These are phyloP conservation scores for Drosophila nigromelanica DNA, from an alignment of 1,140 invertebrate species.

Conservation along the genomic window DNA sequence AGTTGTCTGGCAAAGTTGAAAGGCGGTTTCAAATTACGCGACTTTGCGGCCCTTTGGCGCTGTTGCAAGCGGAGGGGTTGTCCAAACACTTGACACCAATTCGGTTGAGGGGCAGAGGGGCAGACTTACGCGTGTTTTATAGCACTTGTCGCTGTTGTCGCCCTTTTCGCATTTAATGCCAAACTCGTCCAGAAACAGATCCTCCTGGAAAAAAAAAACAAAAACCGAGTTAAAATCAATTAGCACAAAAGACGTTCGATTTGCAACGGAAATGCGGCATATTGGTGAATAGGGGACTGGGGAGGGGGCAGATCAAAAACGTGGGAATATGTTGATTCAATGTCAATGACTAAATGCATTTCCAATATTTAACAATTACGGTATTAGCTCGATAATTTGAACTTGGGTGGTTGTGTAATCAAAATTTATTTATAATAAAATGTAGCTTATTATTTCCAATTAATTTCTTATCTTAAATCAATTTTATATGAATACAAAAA, in stretches of 20 bases:
- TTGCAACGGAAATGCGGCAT: constrained; percentile 29
- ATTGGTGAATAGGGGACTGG: not conserved
- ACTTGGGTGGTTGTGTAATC: too few relatives aligned
- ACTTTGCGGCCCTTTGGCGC: not conserved
- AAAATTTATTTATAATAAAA: too few relatives aligned
- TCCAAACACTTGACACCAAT: constrained; percentile 34
- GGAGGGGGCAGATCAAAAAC: not conserved
- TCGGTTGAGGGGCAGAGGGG: not conserved
- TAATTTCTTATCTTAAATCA: too few relatives aligned
- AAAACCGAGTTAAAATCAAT: constrained; percentile 24
- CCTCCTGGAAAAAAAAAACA: constrained; percentile 63
- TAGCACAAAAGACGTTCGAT: constrained; percentile 21
- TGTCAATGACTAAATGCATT: constrained; percentile 27
- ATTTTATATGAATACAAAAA: too few relatives aligned
- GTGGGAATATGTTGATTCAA: constrained; percentile 21
- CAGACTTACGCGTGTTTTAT: constrained; percentile 69
- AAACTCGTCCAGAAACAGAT: constrained; percentile 75
- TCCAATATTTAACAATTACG: constrained; percentile 9
- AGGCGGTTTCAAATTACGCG: constrained; percentile 46
- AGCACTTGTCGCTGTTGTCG: constrained; percentile 72
- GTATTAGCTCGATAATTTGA: too few relatives aligned
- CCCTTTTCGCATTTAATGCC: constrained; percentile 71
- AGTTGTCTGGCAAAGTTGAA: constrained; percentile 50
- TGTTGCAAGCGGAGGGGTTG: constrained; percentile 1
- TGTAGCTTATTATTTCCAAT: too few relatives aligned